Base-by-base conservation (phyloP, 2,797 vertebrate species). In the Orientallactaga sibirica region DNA sequence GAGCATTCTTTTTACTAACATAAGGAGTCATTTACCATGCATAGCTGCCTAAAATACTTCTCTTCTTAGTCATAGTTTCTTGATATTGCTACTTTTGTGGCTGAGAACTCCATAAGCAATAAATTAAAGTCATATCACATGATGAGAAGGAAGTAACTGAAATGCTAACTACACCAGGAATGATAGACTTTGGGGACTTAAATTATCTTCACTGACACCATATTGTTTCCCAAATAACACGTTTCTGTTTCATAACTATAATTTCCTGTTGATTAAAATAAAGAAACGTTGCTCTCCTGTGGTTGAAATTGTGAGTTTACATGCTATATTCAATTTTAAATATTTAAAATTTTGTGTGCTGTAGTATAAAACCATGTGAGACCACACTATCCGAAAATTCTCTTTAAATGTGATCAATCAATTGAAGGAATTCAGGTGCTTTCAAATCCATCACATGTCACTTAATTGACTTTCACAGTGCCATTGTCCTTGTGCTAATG, bases 281-380 rank as follows among this genome's bases (percentile, higher is more conserved):
- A 91, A 41, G 27, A 67, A 27, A 79, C 43, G 5, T 78, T 67
- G 61, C 19, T 74, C 15, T 78, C 14, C 75, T 62, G 41, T 64
- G 61, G 37, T 87, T 67, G 33, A 78, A 82, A 55, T 12, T 70
- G 9, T 48, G 8, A 77, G 73, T 68, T 52, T 71, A 88, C 52
- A 67, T 67, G 11, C 55, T 33, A 64, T 70, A 83, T 91, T 80
- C 52, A n/a, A 27, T 76, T 93, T 77, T 86, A 66, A 77, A 64
- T 77, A 29, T 55, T 77, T 62, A 81, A 88, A 67, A 76, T 71
- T 12, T 27, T 81, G 55, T 64, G 55, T 81, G 9, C 55, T 86
- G 64, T 91, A 67, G 11, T 78, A 37, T 82, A 94, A 78, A 77
- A 73, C 48, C 18, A 55, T 71, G 64, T 86, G 12, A 62, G 22